Evolutionary conservation across 2,888 invertebrate species (phyloP).

Genomic region (Diarsia brunnea): DNA sequence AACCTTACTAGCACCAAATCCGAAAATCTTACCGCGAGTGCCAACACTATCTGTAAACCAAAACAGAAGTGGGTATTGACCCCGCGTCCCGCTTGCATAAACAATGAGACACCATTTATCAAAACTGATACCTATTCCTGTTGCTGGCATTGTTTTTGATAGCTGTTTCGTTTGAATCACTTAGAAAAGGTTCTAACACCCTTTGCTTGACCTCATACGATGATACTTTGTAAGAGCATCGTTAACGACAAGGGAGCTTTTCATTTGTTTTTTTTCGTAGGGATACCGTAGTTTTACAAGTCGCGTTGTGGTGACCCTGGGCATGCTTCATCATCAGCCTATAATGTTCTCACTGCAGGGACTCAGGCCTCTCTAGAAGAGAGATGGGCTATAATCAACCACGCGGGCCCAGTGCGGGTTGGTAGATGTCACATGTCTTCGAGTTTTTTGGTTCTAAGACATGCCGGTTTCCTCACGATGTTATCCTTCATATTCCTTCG

Average conservation of each 20-base stretch:
- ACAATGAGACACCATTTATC: slow-evolving; percentile 73
- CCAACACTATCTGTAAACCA: slow-evolving; percentile 57
- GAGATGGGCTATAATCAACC: too few relatives aligned
- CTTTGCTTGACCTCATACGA: neutral
- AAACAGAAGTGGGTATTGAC: slow-evolving; percentile 68
- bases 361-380: too few relatives aligned
- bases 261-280: neutral
- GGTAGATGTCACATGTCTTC: too few relatives aligned
- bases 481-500: too few relatives aligned
- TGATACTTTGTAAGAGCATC: neutral
- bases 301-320: neutral
- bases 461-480: too few relatives aligned
- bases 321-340: too few relatives aligned
- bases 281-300: neutral
- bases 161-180: slow-evolving; percentile 37
- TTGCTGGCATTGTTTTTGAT: slow-evolving; percentile 45
- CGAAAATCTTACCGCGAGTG: slow-evolving; percentile 15
- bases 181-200: slow-evolving; percentile 15
- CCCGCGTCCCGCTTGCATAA: slow-evolving; percentile 71
- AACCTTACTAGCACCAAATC: slow-evolving; percentile 18
- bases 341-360: too few relatives aligned
- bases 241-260: neutral
- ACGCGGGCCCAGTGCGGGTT: too few relatives aligned
- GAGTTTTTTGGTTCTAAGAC: too few relatives aligned
- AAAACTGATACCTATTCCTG: slow-evolving; percentile 64